Evolutionary conservation across 2,888 invertebrate genomes (phyloP).

Genomic region (Nysson spinosus): DNA sequence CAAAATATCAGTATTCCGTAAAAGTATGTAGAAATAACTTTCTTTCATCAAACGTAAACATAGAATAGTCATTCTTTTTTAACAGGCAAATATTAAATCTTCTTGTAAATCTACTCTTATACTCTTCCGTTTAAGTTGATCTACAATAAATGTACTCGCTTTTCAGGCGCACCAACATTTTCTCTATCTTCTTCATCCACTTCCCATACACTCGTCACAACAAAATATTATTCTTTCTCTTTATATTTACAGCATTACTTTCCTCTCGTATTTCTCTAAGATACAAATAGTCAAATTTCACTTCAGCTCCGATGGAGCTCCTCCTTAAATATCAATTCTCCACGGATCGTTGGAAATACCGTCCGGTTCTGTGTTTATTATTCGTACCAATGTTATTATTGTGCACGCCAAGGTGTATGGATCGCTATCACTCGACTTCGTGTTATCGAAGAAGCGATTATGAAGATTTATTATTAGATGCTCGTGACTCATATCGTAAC

Average conservation of each 20-base stretch:
- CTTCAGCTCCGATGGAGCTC: constrained; percentile 13
- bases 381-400: neutral
- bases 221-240: constrained; percentile 56
- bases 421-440: constrained; percentile 7
- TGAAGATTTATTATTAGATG: neutral
- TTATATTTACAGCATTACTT: constrained; percentile 57
- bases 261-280: constrained; percentile 21
- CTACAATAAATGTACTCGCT: constrained; percentile 43
- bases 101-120: constrained; percentile 58
- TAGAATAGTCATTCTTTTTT: constrained; percentile 71
- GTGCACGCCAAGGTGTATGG: constrained; percentile 19
- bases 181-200: constrained; percentile 29
- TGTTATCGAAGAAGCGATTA: constrained; percentile 2
- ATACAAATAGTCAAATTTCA: constrained; percentile 20
- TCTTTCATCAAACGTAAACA: constrained; percentile 69
- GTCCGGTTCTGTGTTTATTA: constrained; percentile 35
- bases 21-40: constrained; percentile 69
- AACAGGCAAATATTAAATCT: constrained; percentile 71
- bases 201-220: constrained; percentile 59
- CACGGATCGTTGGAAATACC: constrained; percentile 62
- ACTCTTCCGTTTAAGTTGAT: constrained; percentile 53
- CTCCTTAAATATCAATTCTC: constrained; percentile 64
- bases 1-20: constrained; percentile 57
- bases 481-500: neutral
- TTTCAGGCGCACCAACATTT: constrained; percentile 11